Base-by-base conservation (phyloP, 1,140 invertebrate species). In the Vanessa atalanta region DNA sequence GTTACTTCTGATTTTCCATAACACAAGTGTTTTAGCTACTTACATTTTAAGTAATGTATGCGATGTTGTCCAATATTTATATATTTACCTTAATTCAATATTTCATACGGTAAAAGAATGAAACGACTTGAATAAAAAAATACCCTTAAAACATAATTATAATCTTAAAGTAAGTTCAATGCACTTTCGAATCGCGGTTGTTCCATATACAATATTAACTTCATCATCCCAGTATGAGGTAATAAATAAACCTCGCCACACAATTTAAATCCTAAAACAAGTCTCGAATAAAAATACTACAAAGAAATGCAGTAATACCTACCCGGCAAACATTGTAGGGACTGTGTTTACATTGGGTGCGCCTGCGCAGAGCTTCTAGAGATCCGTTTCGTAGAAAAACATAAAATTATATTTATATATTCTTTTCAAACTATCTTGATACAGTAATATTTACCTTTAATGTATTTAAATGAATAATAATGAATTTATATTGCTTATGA, bases 291-390 rank as follows among this genome's bases (percentile, higher is more conserved):
- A 75, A 70, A 66, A 75, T 72, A 72, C 64, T 76, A 72, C 70
- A 76, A 76, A 76, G 69, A 67, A 76, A 26, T 50, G 61, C 70
- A 69, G 70, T 72, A 76, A 72, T 72, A 72, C 70, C 69, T 68
- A 57, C 47, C 55, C 23, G 55, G 48, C 72, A 74, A 73, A 74
- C 72, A 69, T 43, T 74, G 66, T 66, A 72, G 60, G 47, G 70
- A 60, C 43, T 68, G 70, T 76, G 75, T 76, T 76, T 76, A 76
- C 75, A 55, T 76, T 72, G 48, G 68, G 63, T 66, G 73, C 70
- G 70, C 65, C 70, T 63, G 75, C 69, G 63, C 64, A 71, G 26
- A 47, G 43, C 47, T 67, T 68, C 16, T 64, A 47, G 69, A 71
- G 70, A 55, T 68, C 50, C 63, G 43, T 31, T 15, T 26, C 37